Conservation (phyloP, 2,113 vertebrate species). For the Alexandromys fortis region DNA sequence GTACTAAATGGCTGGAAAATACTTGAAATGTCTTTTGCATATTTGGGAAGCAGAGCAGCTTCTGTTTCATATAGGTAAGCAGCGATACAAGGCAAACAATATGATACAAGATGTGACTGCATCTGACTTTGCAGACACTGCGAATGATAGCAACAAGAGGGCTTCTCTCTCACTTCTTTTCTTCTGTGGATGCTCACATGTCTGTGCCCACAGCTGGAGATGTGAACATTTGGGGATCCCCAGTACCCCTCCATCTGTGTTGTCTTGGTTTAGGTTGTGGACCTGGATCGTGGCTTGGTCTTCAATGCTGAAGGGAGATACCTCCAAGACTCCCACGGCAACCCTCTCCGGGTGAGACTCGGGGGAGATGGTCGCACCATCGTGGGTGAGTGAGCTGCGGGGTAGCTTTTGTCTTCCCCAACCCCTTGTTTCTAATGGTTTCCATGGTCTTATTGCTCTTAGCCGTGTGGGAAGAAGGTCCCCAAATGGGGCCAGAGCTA, state of each 20-base stretch:
- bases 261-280: slow-evolving; percentile 90
- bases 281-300: slow-evolving; percentile 93
- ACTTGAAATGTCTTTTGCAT: slow-evolving; percentile 9
- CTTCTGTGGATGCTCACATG: slow-evolving; percentile 3
- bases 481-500: not conserved
- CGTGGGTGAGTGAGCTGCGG: slow-evolving; percentile 88
- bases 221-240: not conserved
- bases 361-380: slow-evolving; percentile 96
- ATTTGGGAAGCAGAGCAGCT: not conserved
- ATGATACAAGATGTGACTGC: not conserved
- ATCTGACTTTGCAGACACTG: not conserved
- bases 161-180: not conserved
- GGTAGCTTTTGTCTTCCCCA: not conserved
- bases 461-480: not conserved
- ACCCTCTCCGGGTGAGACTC: slow-evolving; percentile 93
- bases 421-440: not conserved
- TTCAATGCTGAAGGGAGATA: slow-evolving; percentile 94
- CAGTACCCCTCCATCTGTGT: not conserved
- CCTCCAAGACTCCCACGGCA: slow-evolving; percentile 96
- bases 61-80: not conserved
- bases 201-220: slow-evolving; percentile 3
- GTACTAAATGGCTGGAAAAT: not conserved
- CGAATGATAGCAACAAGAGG: not conserved
- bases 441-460: not conserved
- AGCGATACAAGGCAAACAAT: not conserved